These are phyloP conservation scores for Hyles euphorbiae DNA, from an alignment of 1,140 invertebrate genomes.

Conservation along the genomic window DNA sequence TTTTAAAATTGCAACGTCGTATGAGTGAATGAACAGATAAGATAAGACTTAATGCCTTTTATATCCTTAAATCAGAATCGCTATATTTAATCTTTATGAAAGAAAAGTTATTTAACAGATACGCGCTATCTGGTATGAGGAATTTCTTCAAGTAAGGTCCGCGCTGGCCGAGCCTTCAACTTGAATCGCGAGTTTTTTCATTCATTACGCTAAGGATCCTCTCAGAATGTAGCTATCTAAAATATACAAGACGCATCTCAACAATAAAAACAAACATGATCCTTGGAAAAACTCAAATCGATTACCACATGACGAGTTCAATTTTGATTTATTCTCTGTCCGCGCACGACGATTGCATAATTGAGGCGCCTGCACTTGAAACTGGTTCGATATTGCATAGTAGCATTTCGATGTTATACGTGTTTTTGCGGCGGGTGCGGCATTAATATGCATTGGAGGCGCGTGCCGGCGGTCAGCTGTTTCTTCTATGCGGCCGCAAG, in stretches of 20 bases:
- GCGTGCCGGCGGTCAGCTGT: conserved; percentile 70
- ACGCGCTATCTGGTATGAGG: no score
- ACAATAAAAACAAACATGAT: conserved; percentile 14
- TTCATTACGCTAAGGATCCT: not conserved
- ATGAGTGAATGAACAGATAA: no score
- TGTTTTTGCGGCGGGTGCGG: conserved; percentile 55
- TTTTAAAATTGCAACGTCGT: no score
- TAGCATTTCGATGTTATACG: conserved; percentile 59
- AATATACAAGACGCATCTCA: conserved; percentile 4
- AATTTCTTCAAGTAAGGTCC: no score
- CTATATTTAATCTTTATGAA: no score
- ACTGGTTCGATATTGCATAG: conserved; percentile 47
- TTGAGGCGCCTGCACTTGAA: conserved; percentile 44
- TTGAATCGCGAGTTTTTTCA: no score
- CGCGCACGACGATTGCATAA: conserved; percentile 45
- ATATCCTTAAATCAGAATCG: no score
- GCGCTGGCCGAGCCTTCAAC: no score
- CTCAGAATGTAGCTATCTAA: conserved; percentile 2
- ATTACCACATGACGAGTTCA: conserved; percentile 30
- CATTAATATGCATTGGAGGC: conserved; percentile 65
- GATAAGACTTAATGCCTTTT: no score
- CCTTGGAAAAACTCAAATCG: conserved; percentile 30
- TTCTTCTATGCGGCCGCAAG: conserved; percentile 65
- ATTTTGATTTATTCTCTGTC: conserved; percentile 39
- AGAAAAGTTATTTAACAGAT: no score